These are phyloP conservation scores for Smutsia gigantea DNA, from an alignment of 2,797 vertebrate genomes.

Conservation along the genomic window DNA sequence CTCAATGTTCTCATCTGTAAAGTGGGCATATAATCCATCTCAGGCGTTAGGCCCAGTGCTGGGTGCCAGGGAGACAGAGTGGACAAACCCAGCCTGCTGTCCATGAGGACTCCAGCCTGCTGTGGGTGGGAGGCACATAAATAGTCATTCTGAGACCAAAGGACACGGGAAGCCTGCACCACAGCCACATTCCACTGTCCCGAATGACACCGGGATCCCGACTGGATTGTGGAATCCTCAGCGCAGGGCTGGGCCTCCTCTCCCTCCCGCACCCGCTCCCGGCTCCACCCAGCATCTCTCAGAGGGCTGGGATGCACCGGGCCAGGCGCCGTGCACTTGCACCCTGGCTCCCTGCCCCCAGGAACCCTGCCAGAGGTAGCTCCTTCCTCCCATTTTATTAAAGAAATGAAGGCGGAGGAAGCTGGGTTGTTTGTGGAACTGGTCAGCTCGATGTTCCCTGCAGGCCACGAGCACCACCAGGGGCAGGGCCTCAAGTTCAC, in stretches of 20 bases:
- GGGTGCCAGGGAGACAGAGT: background rate
- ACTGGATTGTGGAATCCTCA: too few relatives aligned
- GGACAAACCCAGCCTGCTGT: background rate
- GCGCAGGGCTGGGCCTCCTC: background rate
- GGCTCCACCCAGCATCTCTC: background rate
- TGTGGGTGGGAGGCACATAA: background rate
- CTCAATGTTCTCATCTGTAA: background rate
- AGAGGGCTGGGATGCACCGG: too few relatives aligned
- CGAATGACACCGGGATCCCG: fast-evolving
- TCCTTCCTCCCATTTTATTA: background rate
- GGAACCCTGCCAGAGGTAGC: too few relatives aligned
- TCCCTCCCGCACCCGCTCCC: too few relatives aligned
- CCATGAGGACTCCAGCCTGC: background rate
- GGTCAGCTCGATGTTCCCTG: fast-evolving
- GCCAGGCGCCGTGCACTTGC: too few relatives aligned
- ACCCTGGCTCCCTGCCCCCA: background rate
- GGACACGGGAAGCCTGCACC: fast-evolving
- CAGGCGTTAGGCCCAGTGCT: background rate
- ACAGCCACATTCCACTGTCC: fast-evolving
- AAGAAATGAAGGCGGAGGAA: background rate
- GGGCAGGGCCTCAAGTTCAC: fast-evolving
- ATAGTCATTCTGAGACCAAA: background rate
- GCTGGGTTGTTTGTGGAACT: too few relatives aligned
- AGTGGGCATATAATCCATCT: background rate
- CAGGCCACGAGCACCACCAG: background rate